Percentiles rank a stretch among this genome's conserved stretches.
These are phyloP conservation scores for Arvicola amphibius DNA, from an alignment of 2,797 vertebrate genomes.

Conservation along the genomic window DNA sequence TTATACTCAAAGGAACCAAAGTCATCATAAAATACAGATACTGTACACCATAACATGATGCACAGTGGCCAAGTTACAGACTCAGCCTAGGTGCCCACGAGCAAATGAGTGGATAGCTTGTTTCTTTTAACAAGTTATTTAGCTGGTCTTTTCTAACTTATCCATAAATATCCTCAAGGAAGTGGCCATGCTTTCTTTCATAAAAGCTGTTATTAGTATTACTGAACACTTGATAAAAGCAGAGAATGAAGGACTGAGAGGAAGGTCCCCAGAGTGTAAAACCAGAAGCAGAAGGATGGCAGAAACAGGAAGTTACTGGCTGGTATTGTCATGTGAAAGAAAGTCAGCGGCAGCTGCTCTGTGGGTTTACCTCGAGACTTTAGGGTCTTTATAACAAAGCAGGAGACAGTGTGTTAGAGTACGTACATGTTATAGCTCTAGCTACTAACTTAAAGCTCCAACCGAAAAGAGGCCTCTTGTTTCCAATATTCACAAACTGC, in stretches of 20 bases:
- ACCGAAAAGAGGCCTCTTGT: neutral
- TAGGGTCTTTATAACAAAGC: neutral
- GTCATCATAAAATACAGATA: neutral
- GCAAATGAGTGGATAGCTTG: neutral
- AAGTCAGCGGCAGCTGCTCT: neutral
- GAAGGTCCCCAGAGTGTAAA: neutral
- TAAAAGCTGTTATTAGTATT: neutral
- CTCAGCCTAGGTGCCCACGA: neutral
- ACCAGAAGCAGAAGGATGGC: neutral
- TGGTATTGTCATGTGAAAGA: accelerated
- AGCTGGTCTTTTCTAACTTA: neutral
- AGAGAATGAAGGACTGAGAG: neutral
- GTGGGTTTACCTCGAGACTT: too few species aligned
- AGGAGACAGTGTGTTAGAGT: neutral
- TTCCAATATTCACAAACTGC: neutral
- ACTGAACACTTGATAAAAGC: neutral
- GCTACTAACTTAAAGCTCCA: neutral
- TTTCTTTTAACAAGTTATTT: neutral
- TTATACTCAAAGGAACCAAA: neutral
- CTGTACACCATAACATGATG: too few species aligned
- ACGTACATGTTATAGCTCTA: neutral
- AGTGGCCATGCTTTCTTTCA: neutral
- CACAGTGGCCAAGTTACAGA: too few species aligned
- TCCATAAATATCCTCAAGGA: neutral
- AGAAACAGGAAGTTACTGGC: neutral